Percentiles rank a stretch among this genome's conserved stretches.
Evolutionary conservation across 2,888 invertebrate species (phyloP).

Genomic region (Diploptera punctata): DNA sequence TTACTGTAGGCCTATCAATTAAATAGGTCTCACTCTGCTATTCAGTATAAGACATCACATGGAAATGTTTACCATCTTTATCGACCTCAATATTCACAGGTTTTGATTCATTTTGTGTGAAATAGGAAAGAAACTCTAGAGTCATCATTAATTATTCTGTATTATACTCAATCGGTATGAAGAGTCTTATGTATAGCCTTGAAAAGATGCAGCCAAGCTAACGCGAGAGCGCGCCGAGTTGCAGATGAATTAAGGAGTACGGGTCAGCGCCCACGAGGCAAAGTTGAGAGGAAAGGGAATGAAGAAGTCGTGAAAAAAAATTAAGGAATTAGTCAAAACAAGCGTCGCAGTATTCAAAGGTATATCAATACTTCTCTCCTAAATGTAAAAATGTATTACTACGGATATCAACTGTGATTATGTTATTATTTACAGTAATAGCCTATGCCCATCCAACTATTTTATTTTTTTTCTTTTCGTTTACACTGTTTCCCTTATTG

Average conservation of each 20-base stretch:
- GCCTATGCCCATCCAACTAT: no score
- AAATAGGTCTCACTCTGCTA: no score
- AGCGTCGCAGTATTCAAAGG: no score
- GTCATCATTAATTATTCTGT: slow-evolving; percentile 1
- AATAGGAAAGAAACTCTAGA: background rate
- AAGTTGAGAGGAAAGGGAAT: background rate
- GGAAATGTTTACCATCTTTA: background rate
- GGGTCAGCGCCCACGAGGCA: slow-evolving; percentile 5
- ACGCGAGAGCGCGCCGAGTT: background rate
- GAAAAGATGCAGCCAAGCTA: slow-evolving; percentile 3
- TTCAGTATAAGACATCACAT: background rate
- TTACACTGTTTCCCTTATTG: no score
- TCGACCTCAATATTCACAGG: background rate
- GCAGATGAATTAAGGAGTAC: background rate
- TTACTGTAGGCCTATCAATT: no score
- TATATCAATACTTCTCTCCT: no score
- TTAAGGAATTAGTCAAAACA: no score
- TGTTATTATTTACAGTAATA: no score
- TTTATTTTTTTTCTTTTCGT: no score
- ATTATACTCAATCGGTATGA: background rate
- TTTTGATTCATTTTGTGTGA: no score
- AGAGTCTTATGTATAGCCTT: background rate
- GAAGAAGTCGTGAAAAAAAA: background rate
- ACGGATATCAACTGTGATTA: no score
- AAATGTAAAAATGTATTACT: no score